phyloP scores from a whole-genome alignment of 2,113 vertebrate species.

The Cryptomyrus ogoouensis region DNA sequence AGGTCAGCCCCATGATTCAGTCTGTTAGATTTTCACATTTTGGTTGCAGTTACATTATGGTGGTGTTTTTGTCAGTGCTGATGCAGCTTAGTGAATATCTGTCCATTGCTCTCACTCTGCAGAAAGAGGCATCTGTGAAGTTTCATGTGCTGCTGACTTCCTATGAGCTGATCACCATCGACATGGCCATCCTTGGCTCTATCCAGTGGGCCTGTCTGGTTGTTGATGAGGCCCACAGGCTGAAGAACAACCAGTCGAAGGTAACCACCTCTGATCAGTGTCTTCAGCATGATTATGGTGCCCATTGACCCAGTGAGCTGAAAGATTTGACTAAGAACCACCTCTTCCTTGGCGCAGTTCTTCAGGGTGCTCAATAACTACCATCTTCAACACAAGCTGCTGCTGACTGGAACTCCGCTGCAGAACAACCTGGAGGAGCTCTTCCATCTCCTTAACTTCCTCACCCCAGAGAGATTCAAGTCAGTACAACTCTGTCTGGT shows the following conservation, averaged over 20 bases:
- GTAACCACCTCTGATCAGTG: conserved; percentile 46
- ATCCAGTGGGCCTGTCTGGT: conserved; percentile 97
- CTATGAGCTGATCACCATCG: conserved; percentile 94
- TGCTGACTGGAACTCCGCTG: conserved; percentile 89
- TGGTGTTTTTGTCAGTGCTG: background rate
- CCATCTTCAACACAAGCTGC: conserved; percentile 88
- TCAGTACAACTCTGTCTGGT: conserved; percentile 47
- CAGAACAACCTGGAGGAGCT: conserved; percentile 96
- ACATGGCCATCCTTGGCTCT: conserved; percentile 92
- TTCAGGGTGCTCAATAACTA: conserved; percentile 94
- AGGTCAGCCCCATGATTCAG: background rate
- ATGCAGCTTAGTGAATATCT: background rate
- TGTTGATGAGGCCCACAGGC: conserved; percentile 92
- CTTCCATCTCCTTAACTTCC: conserved; percentile 95
- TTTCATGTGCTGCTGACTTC: conserved; percentile 93
- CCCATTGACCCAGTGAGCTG: background rate
- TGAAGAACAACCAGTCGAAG: conserved; percentile 98
- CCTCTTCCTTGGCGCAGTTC: conserved; percentile 61
- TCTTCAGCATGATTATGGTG: background rate
- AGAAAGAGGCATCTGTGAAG: conserved; percentile 96
- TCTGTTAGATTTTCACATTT: background rate
- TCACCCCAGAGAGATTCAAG: conserved; percentile 93
- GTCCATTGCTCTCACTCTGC: conserved; percentile 18
- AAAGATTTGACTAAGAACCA: background rate
- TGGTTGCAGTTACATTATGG: background rate